phyloP scores from a whole-genome alignment of 37 sponge, comb jelly and placozoan species.

The Amphimedon queenslandica region DNA sequence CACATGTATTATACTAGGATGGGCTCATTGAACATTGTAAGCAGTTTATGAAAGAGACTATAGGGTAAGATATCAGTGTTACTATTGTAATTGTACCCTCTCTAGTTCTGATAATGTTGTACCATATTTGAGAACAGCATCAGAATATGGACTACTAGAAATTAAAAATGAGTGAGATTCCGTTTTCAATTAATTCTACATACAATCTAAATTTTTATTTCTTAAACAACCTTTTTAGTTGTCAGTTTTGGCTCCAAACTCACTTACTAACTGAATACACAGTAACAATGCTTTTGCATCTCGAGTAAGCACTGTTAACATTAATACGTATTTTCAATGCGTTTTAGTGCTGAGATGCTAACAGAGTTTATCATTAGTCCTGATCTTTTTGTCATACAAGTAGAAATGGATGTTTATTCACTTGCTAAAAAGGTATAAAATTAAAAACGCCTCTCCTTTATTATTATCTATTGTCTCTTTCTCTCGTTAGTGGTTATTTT shows the following conservation, averaged over 20 bases:
- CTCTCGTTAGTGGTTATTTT: no score
- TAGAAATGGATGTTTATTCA: conserved; percentile 79
- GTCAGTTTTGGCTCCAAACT: conserved; percentile 45
- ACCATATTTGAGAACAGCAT: conserved; percentile 36
- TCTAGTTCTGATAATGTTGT: conserved; percentile 35
- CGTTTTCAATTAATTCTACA: background rate
- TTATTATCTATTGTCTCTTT: no score
- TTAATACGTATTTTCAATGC: no score
- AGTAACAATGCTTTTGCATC: conserved; percentile 33
- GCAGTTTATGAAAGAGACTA: conserved; percentile 58
- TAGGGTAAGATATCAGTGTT: conserved; percentile 44
- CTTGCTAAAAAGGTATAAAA: conserved; percentile 59
- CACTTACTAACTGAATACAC: conserved; percentile 33
- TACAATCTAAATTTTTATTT: background rate
- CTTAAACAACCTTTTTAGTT: conserved; percentile 22
- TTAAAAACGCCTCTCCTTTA: no score
- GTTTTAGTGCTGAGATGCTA: conserved; percentile 17
- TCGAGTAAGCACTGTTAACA: conserved; percentile 42
- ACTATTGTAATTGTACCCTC: conserved; percentile 4
- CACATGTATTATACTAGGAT: conserved; percentile 49
- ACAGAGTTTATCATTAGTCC: conserved; percentile 31
- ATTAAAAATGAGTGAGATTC: conserved; percentile 42
- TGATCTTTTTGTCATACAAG: conserved; percentile 76
- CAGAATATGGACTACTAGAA: conserved; percentile 45
- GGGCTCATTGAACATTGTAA: conserved; percentile 69